phyloP scores from a whole-genome alignment of 2,888 invertebrate genomes.

The Drosophila demipolita region DNA sequence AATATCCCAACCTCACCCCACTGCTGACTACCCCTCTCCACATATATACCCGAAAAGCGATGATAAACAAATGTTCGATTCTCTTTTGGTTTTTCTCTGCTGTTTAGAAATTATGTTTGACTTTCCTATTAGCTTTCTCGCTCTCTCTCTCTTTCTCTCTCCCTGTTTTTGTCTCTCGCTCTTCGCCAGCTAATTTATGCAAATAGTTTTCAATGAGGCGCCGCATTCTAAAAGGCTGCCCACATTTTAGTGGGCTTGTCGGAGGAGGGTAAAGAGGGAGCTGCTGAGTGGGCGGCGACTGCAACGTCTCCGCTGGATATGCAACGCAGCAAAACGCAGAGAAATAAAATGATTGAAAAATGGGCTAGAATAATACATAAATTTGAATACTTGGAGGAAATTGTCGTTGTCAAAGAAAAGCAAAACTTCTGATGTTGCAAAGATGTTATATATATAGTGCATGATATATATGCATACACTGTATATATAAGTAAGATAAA shows the following conservation, averaged over 20 bases:
- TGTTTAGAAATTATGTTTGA: slow-evolving; percentile 68
- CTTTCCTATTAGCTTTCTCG: slow-evolving; percentile 38
- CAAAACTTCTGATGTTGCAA: slow-evolving; percentile 27
- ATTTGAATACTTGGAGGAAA: slow-evolving; percentile 23
- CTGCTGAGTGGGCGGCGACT: slow-evolving; percentile 27
- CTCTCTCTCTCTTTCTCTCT: background rate
- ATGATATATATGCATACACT: background rate
- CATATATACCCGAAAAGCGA: background rate
- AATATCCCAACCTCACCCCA: no score
- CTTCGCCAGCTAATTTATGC: slow-evolving; percentile 71
- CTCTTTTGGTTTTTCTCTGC: slow-evolving; percentile 32
- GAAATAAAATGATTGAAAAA: slow-evolving; percentile 24
- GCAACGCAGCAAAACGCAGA: slow-evolving; percentile 36
- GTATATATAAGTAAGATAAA: background rate
- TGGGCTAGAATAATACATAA: slow-evolving; percentile 36
- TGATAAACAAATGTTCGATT: slow-evolving; percentile 36
- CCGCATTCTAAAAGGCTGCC: slow-evolving; percentile 3
- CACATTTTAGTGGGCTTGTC: background rate
- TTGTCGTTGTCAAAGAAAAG: slow-evolving; percentile 27
- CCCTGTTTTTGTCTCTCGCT: slow-evolving; percentile 24
- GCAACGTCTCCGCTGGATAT: slow-evolving; percentile 41
- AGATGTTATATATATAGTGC: slow-evolving; percentile 10
- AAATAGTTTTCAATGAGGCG: slow-evolving; percentile 70
- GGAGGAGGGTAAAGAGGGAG: slow-evolving; percentile 1
- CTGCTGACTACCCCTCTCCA: background rate